Evolutionary conservation across 2,797 vertebrate species (phyloP).

Genomic region (Microtus agrestis): DNA sequence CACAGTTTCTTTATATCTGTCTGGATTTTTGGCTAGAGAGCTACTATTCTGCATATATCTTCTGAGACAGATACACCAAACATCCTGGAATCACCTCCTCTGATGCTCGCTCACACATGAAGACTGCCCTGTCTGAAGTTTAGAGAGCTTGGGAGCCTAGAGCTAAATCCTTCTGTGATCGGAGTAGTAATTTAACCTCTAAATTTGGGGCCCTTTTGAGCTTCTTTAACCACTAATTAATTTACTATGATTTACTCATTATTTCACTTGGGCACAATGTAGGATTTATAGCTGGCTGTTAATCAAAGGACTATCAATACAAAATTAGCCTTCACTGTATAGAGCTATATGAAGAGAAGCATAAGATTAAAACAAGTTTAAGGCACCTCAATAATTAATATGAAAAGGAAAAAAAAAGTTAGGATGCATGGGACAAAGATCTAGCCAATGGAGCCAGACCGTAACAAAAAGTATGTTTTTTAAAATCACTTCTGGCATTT

Average conservation of each 20-base stretch:
- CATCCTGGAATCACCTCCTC: not conserved
- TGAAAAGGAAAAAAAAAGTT: not conserved
- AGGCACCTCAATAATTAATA: not conserved
- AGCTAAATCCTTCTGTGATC: not conserved
- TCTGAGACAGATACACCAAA: not conserved
- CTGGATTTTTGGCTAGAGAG: not conserved
- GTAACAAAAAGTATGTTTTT: not conserved
- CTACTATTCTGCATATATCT: not conserved
- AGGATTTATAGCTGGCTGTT: not conserved
- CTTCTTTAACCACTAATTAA: not conserved
- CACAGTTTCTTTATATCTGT: not conserved
- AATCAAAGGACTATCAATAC: not conserved
- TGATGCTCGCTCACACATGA: not conserved
- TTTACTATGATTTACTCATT: not conserved
- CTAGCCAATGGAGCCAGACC: not conserved
- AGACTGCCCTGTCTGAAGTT: not conserved
- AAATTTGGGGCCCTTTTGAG: not conserved
- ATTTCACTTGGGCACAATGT: not conserved
- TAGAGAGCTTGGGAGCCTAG: not conserved
- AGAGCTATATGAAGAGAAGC: not conserved
- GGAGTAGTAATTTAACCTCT: not conserved
- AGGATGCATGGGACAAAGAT: not conserved
- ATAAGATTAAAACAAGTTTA: not conserved
- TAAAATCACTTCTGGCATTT: not conserved
- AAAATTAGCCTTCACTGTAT: not conserved